phyloP scores from a whole-genome alignment of 2,797 vertebrate genomes.

The Loriculus beryllinus region DNA sequence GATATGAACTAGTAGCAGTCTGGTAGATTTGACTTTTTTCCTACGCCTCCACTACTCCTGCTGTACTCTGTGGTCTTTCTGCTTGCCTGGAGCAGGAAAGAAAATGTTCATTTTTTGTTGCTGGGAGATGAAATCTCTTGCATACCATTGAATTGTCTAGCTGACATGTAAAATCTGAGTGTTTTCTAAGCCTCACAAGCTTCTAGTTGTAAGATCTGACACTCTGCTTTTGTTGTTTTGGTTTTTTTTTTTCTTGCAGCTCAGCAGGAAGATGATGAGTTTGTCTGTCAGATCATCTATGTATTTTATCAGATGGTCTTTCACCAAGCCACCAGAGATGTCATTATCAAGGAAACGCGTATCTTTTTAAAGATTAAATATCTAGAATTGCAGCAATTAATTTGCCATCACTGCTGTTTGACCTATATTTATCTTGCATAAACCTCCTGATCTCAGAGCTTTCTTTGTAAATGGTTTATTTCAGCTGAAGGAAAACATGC shows the following conservation, averaged over 20 bases:
- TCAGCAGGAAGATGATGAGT: conserved; percentile 96
- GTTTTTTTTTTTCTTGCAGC: conserved; percentile 73
- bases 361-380: conserved; percentile 78
- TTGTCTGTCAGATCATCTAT: conserved; percentile 97
- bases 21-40: not conserved
- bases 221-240: not conserved
- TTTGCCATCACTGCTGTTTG: not conserved
- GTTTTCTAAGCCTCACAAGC: not conserved
- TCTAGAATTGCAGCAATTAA: not conserved
- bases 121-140: not conserved
- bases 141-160: not conserved
- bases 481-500: not conserved
- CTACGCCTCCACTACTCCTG: not conserved
- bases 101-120: not conserved
- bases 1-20: not conserved
- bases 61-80: not conserved
- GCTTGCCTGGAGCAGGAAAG: not conserved
- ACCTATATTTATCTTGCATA: not conserved
- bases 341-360: conserved; percentile 97
- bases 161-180: not conserved
- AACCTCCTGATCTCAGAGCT: not conserved
- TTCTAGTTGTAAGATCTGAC: not conserved
- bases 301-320: conserved; percentile 99
- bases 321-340: conserved; percentile 95
- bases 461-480: conserved; percentile 8